Conservation (phyloP, 2,888 invertebrate species). For the Cantharis lateralis region DNA sequence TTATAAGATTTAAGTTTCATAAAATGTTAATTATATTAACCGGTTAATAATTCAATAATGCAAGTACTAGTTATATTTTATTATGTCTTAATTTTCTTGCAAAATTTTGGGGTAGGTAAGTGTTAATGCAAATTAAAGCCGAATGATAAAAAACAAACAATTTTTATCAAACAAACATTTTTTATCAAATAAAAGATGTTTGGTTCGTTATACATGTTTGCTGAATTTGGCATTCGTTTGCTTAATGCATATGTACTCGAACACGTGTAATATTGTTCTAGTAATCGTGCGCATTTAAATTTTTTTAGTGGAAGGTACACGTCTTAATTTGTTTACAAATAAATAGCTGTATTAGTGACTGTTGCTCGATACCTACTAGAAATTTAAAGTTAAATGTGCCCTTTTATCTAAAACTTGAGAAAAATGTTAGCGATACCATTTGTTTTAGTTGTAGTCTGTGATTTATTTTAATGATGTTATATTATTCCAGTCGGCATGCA, state of each 20-base stretch:
- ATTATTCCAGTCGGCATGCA: not conserved
- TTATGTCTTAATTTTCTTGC: not conserved
- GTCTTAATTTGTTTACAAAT: not conserved
- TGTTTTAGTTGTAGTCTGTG: not conserved
- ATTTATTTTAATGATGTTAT: not conserved
- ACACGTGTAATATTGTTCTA: not conserved
- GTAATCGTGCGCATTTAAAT: not conserved
- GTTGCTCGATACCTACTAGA: not conserved
- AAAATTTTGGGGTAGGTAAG: not conserved
- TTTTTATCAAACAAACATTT: not conserved
- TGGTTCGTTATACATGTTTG: not conserved
- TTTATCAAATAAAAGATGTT: not conserved
- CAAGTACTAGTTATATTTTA: not conserved
- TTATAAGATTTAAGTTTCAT: conserved; percentile 15
- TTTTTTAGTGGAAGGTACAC: not conserved
- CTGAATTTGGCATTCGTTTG: not conserved
- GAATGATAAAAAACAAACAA: not conserved
- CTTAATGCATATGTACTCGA: not conserved
- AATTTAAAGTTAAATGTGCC: not conserved
- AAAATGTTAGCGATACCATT: not conserved
- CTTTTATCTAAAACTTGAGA: not conserved
- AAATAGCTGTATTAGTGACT: not conserved
- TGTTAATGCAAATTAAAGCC: not conserved
- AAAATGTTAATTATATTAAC: not conserved
- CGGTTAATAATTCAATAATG: not conserved